Conservation (phyloP, 2,113 vertebrate species). For the Capreolus pygargus region DNA sequence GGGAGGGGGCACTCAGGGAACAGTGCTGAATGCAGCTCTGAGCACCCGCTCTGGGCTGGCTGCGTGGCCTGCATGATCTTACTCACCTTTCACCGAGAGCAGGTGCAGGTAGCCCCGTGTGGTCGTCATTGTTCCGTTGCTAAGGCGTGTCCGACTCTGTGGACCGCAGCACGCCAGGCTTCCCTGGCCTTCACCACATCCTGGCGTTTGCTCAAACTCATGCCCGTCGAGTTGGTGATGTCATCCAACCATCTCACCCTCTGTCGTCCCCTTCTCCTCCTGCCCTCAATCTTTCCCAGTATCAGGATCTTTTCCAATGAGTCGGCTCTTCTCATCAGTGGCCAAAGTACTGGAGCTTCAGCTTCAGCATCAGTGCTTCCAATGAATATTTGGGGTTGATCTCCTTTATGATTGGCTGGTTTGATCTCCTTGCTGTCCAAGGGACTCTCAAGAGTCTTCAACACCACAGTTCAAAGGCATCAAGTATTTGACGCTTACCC, state of each 20-base stretch:
- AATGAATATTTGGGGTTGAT: background rate
- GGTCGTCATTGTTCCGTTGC: accelerated
- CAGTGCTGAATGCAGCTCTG: accelerated
- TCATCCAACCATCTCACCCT: background rate
- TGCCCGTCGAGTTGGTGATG: background rate
- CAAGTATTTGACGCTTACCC: background rate
- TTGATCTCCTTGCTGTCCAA: background rate
- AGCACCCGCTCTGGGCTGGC: accelerated
- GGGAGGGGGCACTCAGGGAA: no score
- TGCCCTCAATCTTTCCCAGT: background rate
- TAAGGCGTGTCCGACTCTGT: background rate
- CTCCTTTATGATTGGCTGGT: background rate
- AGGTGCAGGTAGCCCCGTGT: accelerated
- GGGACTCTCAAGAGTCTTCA: background rate
- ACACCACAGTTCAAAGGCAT: background rate
- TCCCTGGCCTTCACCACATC: background rate
- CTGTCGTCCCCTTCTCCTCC: background rate
- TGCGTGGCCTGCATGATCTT: accelerated
- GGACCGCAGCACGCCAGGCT: background rate
- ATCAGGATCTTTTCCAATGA: background rate
- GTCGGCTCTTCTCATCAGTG: background rate
- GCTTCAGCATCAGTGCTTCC: background rate
- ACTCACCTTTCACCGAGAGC: background rate
- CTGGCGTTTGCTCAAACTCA: background rate
- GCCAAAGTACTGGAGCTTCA: background rate